phyloP scores from a whole-genome alignment of 1,140 invertebrate species.

The Conus ventricosus region DNA sequence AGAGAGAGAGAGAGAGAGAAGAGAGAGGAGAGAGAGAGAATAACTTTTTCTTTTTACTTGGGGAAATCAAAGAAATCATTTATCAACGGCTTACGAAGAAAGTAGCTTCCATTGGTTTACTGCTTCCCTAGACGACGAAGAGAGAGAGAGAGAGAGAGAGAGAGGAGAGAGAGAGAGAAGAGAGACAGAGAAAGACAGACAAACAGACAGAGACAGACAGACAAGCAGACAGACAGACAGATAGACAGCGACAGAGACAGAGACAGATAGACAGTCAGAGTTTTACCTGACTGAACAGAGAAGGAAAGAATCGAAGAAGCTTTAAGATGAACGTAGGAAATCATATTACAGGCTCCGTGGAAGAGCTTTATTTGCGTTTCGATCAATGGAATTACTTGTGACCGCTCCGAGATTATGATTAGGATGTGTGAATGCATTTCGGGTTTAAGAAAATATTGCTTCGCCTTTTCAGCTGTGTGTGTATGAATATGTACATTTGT shows the following conservation, averaged over 20 bases:
- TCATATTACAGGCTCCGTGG: too few species aligned
- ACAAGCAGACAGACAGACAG: not conserved
- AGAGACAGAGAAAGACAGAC: not conserved
- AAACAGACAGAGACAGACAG: not conserved
- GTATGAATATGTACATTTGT: too few species aligned
- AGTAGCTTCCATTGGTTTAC: not conserved
- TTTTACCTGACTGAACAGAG: too few species aligned
- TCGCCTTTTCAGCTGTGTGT: too few species aligned
- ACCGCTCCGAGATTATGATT: too few species aligned
- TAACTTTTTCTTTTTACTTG: not conserved
- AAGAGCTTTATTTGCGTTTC: too few species aligned
- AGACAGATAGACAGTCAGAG: not conserved
- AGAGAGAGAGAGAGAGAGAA: not conserved
- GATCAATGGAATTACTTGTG: too few species aligned
- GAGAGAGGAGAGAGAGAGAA: not conserved
- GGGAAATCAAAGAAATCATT: not conserved
- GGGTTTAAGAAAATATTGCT: too few species aligned
- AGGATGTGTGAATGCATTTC: too few species aligned
- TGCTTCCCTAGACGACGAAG: not conserved
- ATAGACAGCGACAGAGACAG: not conserved
- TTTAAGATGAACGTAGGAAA: too few species aligned
- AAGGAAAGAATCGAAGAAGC: too few species aligned
- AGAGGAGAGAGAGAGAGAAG: not conserved
- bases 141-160: constrained; percentile 10
- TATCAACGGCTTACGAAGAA: not conserved